Percentiles rank a stretch among this genome's conserved stretches.
These are phyloP conservation scores for Spodoptera picta DNA, from an alignment of 2,888 invertebrate genomes.

Conservation along the genomic window DNA sequence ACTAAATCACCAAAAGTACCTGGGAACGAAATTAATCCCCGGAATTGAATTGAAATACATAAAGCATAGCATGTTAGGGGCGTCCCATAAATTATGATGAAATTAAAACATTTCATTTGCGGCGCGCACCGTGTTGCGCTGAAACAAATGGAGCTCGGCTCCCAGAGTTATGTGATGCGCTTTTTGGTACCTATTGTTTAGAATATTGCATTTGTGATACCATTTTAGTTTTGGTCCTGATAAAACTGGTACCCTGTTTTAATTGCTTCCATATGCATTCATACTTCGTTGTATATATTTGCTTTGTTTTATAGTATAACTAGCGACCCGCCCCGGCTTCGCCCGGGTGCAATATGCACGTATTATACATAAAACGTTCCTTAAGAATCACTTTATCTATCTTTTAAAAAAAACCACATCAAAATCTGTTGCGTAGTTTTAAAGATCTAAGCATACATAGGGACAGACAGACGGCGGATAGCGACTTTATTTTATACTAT, in stretches of 20 bases:
- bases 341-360: no score
- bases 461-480: no score
- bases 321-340: no score
- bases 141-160: constrained; percentile 36
- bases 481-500: no score
- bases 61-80: constrained; percentile 38
- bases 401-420: no score
- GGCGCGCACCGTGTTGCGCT: constrained; percentile 38
- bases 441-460: no score
- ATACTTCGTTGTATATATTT: no score
- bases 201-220: constrained; percentile 12
- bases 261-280: constrained; percentile 4
- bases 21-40: constrained; percentile 33
- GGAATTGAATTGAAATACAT: constrained; percentile 56
- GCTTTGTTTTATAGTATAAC: no score
- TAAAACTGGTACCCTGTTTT: constrained; percentile 6
- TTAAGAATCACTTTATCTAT: no score
- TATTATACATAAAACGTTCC: no score
- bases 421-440: no score
- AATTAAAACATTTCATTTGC: constrained; percentile 62
- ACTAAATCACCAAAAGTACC: constrained; percentile 44
- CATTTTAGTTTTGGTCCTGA: constrained; percentile 7
- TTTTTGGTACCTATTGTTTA: constrained; percentile 27
- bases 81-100: constrained; percentile 57
- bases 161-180: constrained; percentile 33